phyloP scores from a whole-genome alignment of 37 sponge, comb jelly and placozoan species.

The Hexactinellida sp. region DNA sequence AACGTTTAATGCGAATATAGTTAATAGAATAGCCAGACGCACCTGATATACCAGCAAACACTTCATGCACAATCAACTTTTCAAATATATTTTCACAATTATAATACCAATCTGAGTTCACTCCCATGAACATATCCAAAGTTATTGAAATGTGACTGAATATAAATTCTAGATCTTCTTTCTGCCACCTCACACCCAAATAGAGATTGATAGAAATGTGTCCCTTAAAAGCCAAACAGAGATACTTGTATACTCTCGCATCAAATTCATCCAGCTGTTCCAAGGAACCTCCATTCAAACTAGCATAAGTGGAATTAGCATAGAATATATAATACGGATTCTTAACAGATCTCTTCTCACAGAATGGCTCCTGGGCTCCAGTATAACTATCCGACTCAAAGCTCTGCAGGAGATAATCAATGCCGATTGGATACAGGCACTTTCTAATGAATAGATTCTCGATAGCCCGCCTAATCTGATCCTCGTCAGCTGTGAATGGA shows the following conservation, averaged over 20 bases:
- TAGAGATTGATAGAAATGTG: not conserved
- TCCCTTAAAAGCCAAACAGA: not conserved
- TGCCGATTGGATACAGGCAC: not conserved
- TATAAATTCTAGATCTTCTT: not conserved
- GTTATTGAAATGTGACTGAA: not conserved
- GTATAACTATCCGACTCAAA: not conserved
- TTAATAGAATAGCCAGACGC: not conserved
- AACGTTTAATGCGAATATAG: not conserved
- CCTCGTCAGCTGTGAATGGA: not conserved
- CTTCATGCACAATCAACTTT: not conserved
- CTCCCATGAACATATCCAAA: not conserved
- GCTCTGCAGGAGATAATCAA: not conserved
- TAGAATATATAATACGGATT: not conserved
- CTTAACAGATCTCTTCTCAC: not conserved
- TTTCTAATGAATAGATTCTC: not conserved
- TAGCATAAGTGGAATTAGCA: not conserved
- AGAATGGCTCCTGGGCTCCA: not conserved
- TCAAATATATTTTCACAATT: not conserved
- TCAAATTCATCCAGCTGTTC: not conserved
- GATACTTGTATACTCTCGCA: not conserved
- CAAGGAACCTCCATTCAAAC: not conserved
- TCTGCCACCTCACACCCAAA: not conserved
- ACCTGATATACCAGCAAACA: not conserved
- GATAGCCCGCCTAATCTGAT: not conserved
- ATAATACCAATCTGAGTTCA: not conserved